Evolutionary conservation across 2,113 vertebrate genomes (phyloP), one percentile per base, ranked within the genome.

Genomic region (Mirounga angustirostris): DNA sequence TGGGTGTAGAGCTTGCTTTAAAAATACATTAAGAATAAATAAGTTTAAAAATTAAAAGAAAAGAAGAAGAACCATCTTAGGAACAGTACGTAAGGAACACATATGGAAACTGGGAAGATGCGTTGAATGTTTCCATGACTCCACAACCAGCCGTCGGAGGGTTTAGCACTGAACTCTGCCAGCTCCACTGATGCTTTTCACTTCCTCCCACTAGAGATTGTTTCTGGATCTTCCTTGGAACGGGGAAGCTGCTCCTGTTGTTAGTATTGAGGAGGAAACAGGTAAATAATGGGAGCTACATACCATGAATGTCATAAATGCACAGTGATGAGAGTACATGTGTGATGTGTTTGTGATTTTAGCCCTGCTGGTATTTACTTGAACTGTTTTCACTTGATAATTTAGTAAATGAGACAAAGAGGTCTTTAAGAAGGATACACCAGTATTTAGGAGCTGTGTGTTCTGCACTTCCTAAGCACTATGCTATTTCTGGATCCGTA

Each of bases 111-210:
- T 24, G 15, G 56, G 33, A n/a, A n/a, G 61, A 63, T 30, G 1
- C n/a, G 1, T 2, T 12, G 43, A 76, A 36, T 6, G 0, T 33
- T 3, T 63, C 11, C 11, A 4, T 18, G n/a, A 6, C 24, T n/a
- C 36, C 40, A 15, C 24, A 5, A 14, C 33, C 46, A 13, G 14
- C 33, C 15, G 0, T 11, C 1, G 0, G 4, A 73, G 8, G 4
- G 0, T 52, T 61, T 13, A 4, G 52, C 58, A 7, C 24, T 18
- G 8, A 58, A 4, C 33, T 82, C 21, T 50, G 15, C 6, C 10
- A 33, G 1, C 33, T 24, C 0, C 1, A 4, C 1, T 4, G 2
- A 0, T 0, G 11, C 56, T 50, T 36, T 14, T 0, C 26, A 13
- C 10, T 21, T n/a, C 43, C 11, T 73, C 19, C 14, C 1, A 0